Conservation (phyloP, 2,113 vertebrate species). For the Solea solea region DNA sequence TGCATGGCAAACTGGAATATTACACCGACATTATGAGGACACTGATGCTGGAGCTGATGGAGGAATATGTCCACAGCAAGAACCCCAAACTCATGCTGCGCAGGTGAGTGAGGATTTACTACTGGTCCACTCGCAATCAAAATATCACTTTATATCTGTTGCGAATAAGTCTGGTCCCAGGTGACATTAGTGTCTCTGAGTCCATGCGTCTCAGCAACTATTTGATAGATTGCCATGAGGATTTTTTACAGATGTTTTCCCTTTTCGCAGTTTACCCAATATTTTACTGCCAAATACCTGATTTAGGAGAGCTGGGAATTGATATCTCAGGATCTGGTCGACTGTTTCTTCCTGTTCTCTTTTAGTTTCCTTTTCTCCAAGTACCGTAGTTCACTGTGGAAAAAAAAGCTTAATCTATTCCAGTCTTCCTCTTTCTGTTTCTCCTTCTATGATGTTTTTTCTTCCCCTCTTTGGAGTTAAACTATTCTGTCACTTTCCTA, state of each 20-base stretch:
- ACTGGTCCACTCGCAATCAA: neutral
- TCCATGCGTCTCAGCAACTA: too few species aligned
- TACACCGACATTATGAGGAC: slow-evolving; percentile 98
- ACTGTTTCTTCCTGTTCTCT: slow-evolving; percentile 65
- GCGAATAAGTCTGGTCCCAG: neutral
- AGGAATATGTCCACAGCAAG: slow-evolving; percentile 93
- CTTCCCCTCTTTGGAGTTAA: slow-evolving; percentile 10
- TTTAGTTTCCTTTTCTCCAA: slow-evolving; percentile 35
- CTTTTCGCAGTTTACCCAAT: neutral
- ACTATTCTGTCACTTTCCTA: neutral
- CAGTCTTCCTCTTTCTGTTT: slow-evolving; percentile 59
- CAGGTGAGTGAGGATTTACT: slow-evolving; percentile 80
- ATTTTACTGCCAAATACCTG: neutral
- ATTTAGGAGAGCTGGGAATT: slow-evolving; percentile 48
- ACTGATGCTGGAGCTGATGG: slow-evolving; percentile 94
- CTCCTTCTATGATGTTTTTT: slow-evolving; percentile 43
- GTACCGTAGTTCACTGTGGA: slow-evolving; percentile 43
- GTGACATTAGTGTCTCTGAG: neutral
- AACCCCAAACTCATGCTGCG: slow-evolving; percentile 98
- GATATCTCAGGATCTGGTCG: slow-evolving; percentile 41
- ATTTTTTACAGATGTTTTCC: neutral
- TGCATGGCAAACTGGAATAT: slow-evolving; percentile 97
- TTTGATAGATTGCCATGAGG: neutral
- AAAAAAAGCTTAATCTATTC: slow-evolving; percentile 60
- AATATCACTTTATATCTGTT: neutral